These are phyloP conservation scores for Globodera ellingtonae DNA, from an alignment of 1,140 invertebrate genomes.

Conservation along the genomic window DNA sequence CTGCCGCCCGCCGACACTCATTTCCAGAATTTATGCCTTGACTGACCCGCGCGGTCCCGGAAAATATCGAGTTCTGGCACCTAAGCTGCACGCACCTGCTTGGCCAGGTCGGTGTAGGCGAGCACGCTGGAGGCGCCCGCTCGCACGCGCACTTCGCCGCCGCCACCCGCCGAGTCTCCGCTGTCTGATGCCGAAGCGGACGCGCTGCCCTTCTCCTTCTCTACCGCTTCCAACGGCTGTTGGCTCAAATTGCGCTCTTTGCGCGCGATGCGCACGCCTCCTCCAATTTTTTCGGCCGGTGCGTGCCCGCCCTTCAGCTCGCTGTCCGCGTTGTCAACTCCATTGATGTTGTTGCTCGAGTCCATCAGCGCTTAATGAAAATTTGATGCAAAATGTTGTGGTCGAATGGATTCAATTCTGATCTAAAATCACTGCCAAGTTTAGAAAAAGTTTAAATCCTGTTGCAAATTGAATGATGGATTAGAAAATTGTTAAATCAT, in stretches of 20 bases:
- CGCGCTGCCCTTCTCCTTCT: conserved; percentile 4
- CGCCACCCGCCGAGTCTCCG: conserved; percentile 15
- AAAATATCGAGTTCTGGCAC: no score
- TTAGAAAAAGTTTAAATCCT: no score
- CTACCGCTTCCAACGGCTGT: neutral
- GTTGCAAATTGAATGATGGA: no score
- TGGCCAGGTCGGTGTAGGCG: conserved; percentile 28
- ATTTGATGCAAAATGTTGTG: no score
- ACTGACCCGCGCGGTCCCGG: no score
- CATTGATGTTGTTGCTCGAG: neutral
- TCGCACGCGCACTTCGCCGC: conserved; percentile 28
- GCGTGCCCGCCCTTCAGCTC: conserved; percentile 44
- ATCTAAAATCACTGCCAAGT: no score
- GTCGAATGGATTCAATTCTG: no score
- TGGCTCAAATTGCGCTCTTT: conserved; percentile 44
- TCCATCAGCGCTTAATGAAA: neutral
- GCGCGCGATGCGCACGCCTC: conserved; percentile 45
- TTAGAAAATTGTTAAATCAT: no score
- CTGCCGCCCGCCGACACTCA: no score
- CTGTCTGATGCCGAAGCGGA: conserved; percentile 13
- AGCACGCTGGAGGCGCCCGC: conserved; percentile 24
- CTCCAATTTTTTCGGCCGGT: conserved; percentile 48
- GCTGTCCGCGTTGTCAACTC: conserved; percentile 13
- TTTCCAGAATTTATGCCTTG: no score
- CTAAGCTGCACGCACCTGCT: conserved; percentile 16